A percentile compares a stretch with the other conserved stretches of the same genome.
Conservation (phyloP, 2,113 vertebrate species). For the Melanotaenia duboulayi region DNA sequence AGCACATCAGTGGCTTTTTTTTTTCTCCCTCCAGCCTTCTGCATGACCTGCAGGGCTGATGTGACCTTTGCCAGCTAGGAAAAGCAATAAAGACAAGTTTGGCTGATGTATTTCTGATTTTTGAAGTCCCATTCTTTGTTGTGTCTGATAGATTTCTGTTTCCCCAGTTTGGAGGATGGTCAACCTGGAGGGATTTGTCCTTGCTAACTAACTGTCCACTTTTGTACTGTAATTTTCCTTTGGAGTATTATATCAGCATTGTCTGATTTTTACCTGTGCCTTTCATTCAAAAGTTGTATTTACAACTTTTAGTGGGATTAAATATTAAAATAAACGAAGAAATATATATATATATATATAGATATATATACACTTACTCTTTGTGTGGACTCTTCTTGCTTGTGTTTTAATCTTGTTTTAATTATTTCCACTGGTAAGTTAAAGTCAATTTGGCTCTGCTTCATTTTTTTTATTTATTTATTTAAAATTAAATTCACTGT, state of each 20-base stretch:
- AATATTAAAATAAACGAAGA: conserved; percentile 91
- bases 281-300: conserved; percentile 96
- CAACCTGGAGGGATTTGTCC: conserved; percentile 86
- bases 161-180: conserved; percentile 74
- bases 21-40: background rate
- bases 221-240: conserved; percentile 94
- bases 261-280: conserved; percentile 99
- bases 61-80: conserved; percentile 75
- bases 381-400: conserved; percentile 69
- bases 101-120: conserved; percentile 77
- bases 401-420: conserved; percentile 43
- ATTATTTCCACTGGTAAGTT: conserved; percentile 20
- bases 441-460: conserved; percentile 27
- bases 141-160: conserved; percentile 75
- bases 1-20: conserved; percentile 29
- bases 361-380: conserved; percentile 57
- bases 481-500: conserved; percentile 49
- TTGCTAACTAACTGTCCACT: conserved; percentile 92
- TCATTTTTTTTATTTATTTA: conserved; percentile 39
- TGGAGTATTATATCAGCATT: conserved; percentile 93
- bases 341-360: conserved; percentile 74
- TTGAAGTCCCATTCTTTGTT: conserved; percentile 76
- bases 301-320: conserved; percentile 97
- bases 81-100: conserved; percentile 92
- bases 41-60: conserved; percentile 26